Base-by-base conservation (phyloP, 2,888 invertebrate genomes). In the Polietes domitor region DNA sequence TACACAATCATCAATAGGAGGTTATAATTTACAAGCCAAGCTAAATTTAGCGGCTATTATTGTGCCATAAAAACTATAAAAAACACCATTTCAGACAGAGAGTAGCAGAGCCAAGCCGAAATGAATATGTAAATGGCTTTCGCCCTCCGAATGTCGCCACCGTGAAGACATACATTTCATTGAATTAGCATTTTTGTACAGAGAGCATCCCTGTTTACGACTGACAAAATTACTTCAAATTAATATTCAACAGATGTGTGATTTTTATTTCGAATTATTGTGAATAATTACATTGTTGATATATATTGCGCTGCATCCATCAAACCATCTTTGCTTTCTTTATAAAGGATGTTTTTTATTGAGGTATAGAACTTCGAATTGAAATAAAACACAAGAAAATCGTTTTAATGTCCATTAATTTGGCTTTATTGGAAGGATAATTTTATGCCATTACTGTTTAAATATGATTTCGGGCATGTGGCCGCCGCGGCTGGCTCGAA, bases 221-320 rank as follows among this genome's bases (percentile, higher is more conserved):
- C 37, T 37, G 37, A 9, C 7, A n/a, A 47, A n/a, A 12, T 47
- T 15, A 47, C 47, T n/a, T 47, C 17, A 24, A 70, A 77, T 77
- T 77, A 43, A 70, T 70, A 70, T 77, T 70, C 41, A 70, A 77
- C 32, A 70, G 70, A 77, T 70, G 77, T 77, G 68, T 43, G 55
- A 68, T 77, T 24, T 53, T 43, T 65, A 12, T 65, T 24, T 68
- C 1, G 15, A 43, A 32, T 21, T 68, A 55, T 76, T 68, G 43
- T 55, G 68, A 55, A 76, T 76, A 76, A 68, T 76, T 68, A 37
- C 24, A 53, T n/a, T n/a, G n/a, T n/a, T n/a, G n/a, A n/a, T n/a
- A n/a, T n/a, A n/a, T n/a, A n/a, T n/a, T n/a, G n/a, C n/a, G n/a
- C n/a, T n/a, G n/a, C n/a, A n/a, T n/a, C n/a, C n/a, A n/a, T n/a